Evolutionary conservation across 2,888 invertebrate genomes (phyloP).

Genomic region (Sussaba pulchella): DNA sequence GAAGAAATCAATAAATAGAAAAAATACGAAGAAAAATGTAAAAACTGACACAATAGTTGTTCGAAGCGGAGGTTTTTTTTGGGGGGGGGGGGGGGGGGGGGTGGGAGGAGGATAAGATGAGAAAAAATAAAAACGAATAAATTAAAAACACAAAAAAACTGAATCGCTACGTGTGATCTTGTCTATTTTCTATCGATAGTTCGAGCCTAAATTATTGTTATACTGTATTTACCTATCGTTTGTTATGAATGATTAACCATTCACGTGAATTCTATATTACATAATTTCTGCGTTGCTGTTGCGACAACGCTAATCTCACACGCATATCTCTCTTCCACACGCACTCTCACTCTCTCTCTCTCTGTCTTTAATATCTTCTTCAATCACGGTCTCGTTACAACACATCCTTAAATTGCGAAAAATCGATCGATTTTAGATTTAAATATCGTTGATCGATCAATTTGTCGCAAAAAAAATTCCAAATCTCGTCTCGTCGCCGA

Average conservation of each 20-base stretch:
- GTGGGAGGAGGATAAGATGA: background rate
- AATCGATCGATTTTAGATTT: conserved; percentile 18
- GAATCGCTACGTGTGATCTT: conserved; percentile 80
- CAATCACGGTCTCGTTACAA: conserved; percentile 10
- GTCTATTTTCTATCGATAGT: conserved; percentile 82
- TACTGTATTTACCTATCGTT: conserved; percentile 80
- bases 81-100: too few species aligned
- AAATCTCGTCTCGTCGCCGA: conserved; percentile 17
- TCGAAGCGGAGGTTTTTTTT: too few species aligned
- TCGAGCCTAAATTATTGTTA: conserved; percentile 82
- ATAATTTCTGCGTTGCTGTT: conserved; percentile 74
- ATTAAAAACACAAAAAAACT: conserved; percentile 68
- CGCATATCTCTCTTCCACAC: conserved; percentile 24
- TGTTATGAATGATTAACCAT: conserved; percentile 76
- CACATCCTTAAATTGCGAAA: conserved; percentile 8
- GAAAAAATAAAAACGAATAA: conserved; percentile 17
- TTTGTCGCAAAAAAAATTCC: conserved; percentile 9
- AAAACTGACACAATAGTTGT: too few species aligned
- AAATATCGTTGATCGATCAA: conserved; percentile 11
- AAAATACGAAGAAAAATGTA: too few species aligned
- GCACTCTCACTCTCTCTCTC: conserved; percentile 33
- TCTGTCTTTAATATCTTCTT: conserved; percentile 47
- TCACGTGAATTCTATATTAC: conserved; percentile 73
- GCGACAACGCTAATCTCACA: conserved; percentile 66
- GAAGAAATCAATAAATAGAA: conserved; percentile 37